Evolutionary conservation across 2,113 vertebrate species (phyloP).

Genomic region (Thalassarche chlororhynchos): DNA sequence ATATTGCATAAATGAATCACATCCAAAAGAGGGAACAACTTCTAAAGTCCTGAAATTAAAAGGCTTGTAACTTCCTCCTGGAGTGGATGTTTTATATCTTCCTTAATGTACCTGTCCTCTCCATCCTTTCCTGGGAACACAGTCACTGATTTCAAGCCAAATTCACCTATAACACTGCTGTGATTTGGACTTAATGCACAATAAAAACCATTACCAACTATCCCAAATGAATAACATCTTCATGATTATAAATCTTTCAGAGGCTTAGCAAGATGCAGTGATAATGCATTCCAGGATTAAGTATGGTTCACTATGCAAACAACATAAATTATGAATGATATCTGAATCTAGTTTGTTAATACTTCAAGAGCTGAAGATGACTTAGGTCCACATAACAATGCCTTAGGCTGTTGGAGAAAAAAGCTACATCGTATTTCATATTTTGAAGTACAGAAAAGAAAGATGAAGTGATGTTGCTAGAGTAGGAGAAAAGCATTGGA

Average conservation of each 20-base stretch:
- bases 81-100: neutral
- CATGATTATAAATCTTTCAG: slow-evolving; percentile 1
- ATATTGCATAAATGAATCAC: neutral
- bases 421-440: neutral
- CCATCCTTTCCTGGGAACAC: neutral
- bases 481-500: neutral
- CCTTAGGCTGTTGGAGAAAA: neutral
- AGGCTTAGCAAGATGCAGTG: neutral
- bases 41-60: neutral
- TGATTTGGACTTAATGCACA: neutral
- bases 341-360: neutral
- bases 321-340: slow-evolving; percentile 26
- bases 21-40: neutral
- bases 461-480: neutral
- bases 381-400: neutral
- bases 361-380: slow-evolving; percentile 1
- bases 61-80: neutral
- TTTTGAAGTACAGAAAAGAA: neutral
- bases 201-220: neutral
- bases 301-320: neutral
- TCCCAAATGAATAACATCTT: neutral
- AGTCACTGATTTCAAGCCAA: neutral
- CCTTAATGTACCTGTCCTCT: neutral
- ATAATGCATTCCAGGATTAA: neutral
- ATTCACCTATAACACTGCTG: neutral